Base-by-base conservation (phyloP, 2,888 invertebrate genomes). In the Sisyra nigra region DNA sequence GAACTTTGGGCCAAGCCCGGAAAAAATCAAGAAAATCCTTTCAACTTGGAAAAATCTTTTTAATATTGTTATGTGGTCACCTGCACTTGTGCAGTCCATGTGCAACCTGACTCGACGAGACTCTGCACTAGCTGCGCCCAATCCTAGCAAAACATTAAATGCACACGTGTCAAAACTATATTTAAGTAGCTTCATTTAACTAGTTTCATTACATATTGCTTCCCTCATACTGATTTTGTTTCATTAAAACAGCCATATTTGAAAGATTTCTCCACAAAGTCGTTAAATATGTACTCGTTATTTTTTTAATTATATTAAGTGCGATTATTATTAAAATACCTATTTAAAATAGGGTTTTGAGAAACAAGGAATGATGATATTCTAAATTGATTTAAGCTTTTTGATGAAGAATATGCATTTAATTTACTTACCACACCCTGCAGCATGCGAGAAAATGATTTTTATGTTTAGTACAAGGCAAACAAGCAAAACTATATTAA, bases 101-200 rank as follows among this genome's bases (percentile, higher is more conserved):
- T 77, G 73, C 80, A 81, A 67, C 80, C 81, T 59, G 80, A 79
- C 69, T 82, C 83, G 71, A 82, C 76, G 66, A 83, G 77, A 67
- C 80, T 80, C 72, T 82, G 81, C 69, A 83, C 80, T 74, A 83
- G 68, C 72, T 82, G 81, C 71, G 79, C 80, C 82, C 82, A 83
- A 71, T 82, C 83, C 83, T 83, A 65, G 59, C 60, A 60, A 56
- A 45, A 52, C 48, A 50, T 45, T 19, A 38, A 15, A 41, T 32
- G 14, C 41, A 14, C 43, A 43, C 19, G n/a, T 15, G 35, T 11
- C 40, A 31, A 24, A 40, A 40, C 11, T 31, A 10, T 40, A 14
- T 38, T 31, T 31, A 8, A 13, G 15, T 17, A 40, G 32, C 19
- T 41, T 33, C 7, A 3, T 13, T 13, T 24, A 32, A 9, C 11